These are phyloP conservation scores for Anolis sagrei DNA, from an alignment of 2,113 vertebrate species.

Conservation along the genomic window DNA sequence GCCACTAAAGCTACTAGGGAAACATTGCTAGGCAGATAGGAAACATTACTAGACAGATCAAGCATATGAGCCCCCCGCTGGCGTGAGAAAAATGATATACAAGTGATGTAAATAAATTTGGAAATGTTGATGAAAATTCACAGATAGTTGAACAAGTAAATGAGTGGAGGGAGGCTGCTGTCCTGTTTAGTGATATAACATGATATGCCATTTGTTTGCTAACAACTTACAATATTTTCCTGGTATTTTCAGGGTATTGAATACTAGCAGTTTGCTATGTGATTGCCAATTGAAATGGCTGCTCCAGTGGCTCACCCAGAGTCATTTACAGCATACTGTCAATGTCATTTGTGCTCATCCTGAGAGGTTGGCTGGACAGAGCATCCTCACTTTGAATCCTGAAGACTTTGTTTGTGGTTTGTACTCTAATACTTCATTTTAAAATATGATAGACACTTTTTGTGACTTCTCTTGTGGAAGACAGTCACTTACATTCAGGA, in stretches of 20 bases:
- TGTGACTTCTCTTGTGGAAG: not conserved
- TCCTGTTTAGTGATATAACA: not conserved
- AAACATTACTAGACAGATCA: not conserved
- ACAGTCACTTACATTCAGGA: not conserved
- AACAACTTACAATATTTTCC: not conserved
- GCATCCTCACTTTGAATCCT: slow-evolving; percentile 77
- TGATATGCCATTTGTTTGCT: not conserved
- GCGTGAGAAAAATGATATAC: no score
- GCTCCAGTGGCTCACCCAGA: slow-evolving; percentile 76
- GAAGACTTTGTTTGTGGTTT: slow-evolving; percentile 83
- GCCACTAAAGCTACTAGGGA: not conserved
- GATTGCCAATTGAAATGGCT: slow-evolving; percentile 86
- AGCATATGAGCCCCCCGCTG: no score
- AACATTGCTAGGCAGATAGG: not conserved
- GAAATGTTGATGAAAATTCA: not conserved
- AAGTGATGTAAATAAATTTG: no score
- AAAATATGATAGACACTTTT: accelerated
- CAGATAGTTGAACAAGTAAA: not conserved
- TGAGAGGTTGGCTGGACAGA: slow-evolving; percentile 78
- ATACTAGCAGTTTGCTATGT: slow-evolving; percentile 82
- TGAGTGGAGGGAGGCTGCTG: no score
- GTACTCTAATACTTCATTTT: slow-evolving; percentile 58
- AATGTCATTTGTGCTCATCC: slow-evolving; percentile 81
- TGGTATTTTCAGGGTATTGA: slow-evolving; percentile 75
- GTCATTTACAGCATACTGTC: slow-evolving; percentile 69